Percentiles rank a stretch among this genome's conserved stretches.
These are phyloP conservation scores for Tortrix viridana DNA, from an alignment of 2,888 invertebrate genomes.

Conservation along the genomic window DNA sequence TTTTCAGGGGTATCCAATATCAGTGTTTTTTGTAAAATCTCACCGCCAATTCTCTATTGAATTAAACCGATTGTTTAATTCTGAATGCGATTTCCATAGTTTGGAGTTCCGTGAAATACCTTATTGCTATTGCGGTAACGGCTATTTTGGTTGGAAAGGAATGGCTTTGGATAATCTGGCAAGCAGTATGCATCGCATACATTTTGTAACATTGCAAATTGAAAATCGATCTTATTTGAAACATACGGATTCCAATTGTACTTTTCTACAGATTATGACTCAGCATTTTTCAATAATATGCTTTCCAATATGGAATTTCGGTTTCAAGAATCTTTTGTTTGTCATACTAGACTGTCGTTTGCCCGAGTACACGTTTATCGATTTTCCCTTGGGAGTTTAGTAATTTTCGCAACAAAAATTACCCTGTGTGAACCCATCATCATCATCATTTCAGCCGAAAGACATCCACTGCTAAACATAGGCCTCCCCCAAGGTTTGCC, in stretches of 20 bases:
- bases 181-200: conserved; percentile 17
- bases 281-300: conserved; percentile 5
- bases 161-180: conserved; percentile 11
- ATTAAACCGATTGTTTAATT: conserved; percentile 19
- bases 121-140: background rate
- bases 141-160: background rate
- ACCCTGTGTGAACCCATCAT: no score
- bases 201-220: conserved; percentile 25
- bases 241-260: conserved; percentile 16
- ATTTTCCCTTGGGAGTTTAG: no score
- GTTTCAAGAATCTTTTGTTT: background rate
- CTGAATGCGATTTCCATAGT: conserved; percentile 19
- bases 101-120: no score
- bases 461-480: no score
- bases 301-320: background rate
- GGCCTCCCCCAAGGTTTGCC: no score
- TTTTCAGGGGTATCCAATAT: no score
- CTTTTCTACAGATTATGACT: conserved; percentile 5
- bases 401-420: no score
- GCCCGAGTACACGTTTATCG: no score
- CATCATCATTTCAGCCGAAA: no score
- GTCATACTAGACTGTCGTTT: no score
- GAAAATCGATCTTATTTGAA: conserved; percentile 24
- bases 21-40: conserved; percentile 2
- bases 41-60: conserved; percentile 15